Base-by-base conservation (phyloP, 1,140 invertebrate species). In the Thaumetopoea pityocampa region DNA sequence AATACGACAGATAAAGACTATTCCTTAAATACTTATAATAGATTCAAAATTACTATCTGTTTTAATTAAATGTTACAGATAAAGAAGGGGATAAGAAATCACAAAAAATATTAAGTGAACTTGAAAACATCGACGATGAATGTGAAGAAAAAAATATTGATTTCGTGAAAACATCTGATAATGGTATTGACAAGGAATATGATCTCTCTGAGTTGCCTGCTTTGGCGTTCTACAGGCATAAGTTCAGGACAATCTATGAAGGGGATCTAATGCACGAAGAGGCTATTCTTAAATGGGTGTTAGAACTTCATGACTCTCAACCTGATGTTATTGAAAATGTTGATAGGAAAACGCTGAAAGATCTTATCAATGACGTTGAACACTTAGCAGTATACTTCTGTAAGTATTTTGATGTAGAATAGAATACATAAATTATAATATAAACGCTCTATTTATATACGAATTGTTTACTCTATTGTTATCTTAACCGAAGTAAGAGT, bases 41-140 rank as follows among this genome's bases (percentile, higher is more conserved):
- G 5, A 23, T 7, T 7, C 5, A 23, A 23, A 8, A 10, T 32
- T 2, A 16, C 11, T 9, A 10, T 10, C 1, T 18, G 4, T 2
- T 9, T 5, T 8, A 6, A 12, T 26, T 6, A 15, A 35, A 7
- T 12, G 5, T 62, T 79, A 5, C 64, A 96, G 94, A 96, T 72
- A 92, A 94, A 66, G 94, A 96, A 85, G 92, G 92, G 4, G 94
- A 96, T 63, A 95, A 96, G 61, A 94, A 94, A 66, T 94, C 94
- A 23, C 93, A 94, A 52, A 95, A 94, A 65, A 96, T 97, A 38
- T 86, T 98, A 0, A 90, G 90, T 58, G 95, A 97, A 80, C 70
- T 98, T 22, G 96, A 98, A 80, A 96, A 97, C 55, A 97, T 98
- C 64, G 96, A 97, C 63, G 95, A 97, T 64, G 95, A 97, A 63